Base-by-base conservation (phyloP, 2,113 vertebrate species). In the Dendropsophus ebraccatus region DNA sequence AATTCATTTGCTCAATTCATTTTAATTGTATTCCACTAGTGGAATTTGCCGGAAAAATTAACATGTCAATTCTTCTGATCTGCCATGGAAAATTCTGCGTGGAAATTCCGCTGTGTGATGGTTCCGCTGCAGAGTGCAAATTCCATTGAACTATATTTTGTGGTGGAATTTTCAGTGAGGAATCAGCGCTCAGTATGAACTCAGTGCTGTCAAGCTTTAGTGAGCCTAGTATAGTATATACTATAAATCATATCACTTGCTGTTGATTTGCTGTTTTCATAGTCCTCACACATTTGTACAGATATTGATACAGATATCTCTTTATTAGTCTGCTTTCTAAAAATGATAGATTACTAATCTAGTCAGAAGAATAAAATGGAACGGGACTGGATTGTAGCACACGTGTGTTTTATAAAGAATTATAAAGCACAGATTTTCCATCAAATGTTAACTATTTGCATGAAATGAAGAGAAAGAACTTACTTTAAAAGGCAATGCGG, bases 401-500 rank as follows among this genome's bases (percentile, higher is more conserved):
- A 8, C 16, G 62, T 65, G 28, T 30, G 28, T 16, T 65, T 65
- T 28, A 65, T 25, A 1, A 60, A 7, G 56, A 60, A 60, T 25
- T 8, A 60, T 60, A 6, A 60, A n/a, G 23, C 1, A 60, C 4
- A n/a, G 54, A 58, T 58, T 58, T 58, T 23, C 5, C 4, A 9
- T 58, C 5, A 7, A n/a, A 58, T 58, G 47, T 49, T 49, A 16
- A 2, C 16, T 52, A 2, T 41, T 41, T 65, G 25, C 25, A 7
- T 32, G 62, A 67, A 67, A 17, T 49, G 8, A 35, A 35, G 8
- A 37, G 86, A 88, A 88, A 60, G 14, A 90, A 91, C 97, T 96
- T 94, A 99, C 98, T 89, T 98, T 99, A 91, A 99, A 99, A 86
- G 98, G 97, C 90, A 99, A 96, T n/a, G 97, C 97, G 35, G 97